Conservation (phyloP, 1,140 invertebrate genomes). For the Littorina saxatilis region DNA sequence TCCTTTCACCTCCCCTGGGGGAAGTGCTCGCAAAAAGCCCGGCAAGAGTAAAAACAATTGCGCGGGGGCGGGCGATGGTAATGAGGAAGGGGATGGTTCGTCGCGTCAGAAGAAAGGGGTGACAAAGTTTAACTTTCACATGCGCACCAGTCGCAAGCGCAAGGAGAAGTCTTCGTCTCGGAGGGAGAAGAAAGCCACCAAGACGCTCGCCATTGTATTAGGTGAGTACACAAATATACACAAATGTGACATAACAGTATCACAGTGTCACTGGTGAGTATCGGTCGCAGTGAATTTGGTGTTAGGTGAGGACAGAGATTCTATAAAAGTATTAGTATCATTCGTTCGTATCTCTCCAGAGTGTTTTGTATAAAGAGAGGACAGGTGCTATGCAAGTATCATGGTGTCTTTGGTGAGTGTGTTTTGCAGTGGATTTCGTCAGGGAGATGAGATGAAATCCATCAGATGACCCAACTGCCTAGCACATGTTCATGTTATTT, state of each 20-base stretch:
- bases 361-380: no score
- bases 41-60: constrained; percentile 32
- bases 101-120: constrained; percentile 63
- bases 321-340: no score
- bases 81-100: constrained; percentile 35
- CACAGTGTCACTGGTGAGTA: not conserved
- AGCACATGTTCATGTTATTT: no score
- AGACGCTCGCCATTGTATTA: constrained; percentile 98
- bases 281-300: not conserved
- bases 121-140: constrained; percentile 84
- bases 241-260: not conserved
- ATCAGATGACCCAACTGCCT: no score
- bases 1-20: constrained; percentile 49
- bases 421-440: no score
- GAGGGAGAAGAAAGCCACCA: constrained; percentile 98
- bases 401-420: no score
- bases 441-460: no score
- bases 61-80: not conserved
- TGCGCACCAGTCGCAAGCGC: constrained; percentile 69
- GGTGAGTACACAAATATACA: no score
- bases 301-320: no score
- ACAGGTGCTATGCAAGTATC: no score
- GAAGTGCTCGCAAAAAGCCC: constrained; percentile 20
- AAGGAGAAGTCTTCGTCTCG: constrained; percentile 91
- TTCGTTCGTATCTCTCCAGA: no score